phyloP scores from a whole-genome alignment of 2,888 invertebrate species.

The Thysanoteuthis rhombus region DNA sequence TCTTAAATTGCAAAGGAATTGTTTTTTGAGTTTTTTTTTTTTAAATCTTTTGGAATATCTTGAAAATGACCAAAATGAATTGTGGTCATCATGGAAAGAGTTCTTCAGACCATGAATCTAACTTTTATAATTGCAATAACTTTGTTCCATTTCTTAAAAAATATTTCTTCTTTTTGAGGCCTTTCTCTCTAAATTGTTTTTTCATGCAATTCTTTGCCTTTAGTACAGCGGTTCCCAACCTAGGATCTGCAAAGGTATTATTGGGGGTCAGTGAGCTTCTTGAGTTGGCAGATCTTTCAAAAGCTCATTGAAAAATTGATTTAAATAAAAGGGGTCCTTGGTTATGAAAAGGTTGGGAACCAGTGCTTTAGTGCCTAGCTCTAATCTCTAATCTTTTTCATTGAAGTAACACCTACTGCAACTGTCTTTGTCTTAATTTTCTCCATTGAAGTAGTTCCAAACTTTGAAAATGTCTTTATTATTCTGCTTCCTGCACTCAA shows the following conservation, averaged over 20 bases:
- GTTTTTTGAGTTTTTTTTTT: too few relatives aligned
- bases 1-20: neutral
- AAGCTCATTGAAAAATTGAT: too few relatives aligned
- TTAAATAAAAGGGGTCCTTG: too few relatives aligned
- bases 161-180: neutral
- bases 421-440: neutral
- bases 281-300: too few relatives aligned
- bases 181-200: neutral
- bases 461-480: neutral
- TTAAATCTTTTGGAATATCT: neutral
- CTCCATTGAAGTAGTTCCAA: neutral
- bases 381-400: neutral
- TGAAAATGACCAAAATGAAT: neutral
- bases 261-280: too few relatives aligned
- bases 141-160: neutral
- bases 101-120: neutral
- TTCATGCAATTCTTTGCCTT: too few relatives aligned
- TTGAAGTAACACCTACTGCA: neutral
- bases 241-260: too few relatives aligned
- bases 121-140: neutral
- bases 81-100: neutral
- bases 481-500: neutral
- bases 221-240: too few relatives aligned
- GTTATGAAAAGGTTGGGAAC: too few relatives aligned
- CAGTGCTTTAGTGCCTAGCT: neutral